Conservation (phyloP, 37 sponge, comb jelly and placozoan genomes). For the Beroe ovata region DNA sequence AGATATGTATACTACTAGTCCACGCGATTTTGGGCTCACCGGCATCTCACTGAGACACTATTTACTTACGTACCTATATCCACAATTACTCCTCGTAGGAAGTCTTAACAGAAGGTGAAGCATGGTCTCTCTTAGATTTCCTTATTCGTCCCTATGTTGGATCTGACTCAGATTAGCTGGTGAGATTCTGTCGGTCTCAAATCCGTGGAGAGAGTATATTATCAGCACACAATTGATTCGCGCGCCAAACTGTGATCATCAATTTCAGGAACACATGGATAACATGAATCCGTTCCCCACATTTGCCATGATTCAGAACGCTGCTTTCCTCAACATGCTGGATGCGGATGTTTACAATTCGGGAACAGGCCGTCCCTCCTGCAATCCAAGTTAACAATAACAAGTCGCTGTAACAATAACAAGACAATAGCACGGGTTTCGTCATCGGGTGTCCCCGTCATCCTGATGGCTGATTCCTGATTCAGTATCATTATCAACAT, state of each 20-base stretch:
- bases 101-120: neutral
- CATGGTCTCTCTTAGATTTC: neutral
- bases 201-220: no score
- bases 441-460: no score
- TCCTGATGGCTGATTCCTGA: no score
- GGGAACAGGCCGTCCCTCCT: neutral
- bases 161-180: neutral
- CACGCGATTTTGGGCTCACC: neutral
- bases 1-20: no score
- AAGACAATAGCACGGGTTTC: no score
- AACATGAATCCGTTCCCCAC: slow-evolving; percentile 2
- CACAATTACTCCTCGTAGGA: no score
- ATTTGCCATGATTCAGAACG: slow-evolving; percentile 49
- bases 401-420: no score
- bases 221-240: no score
- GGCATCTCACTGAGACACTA: neutral
- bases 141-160: neutral
- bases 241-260: no score
- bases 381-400: neutral
- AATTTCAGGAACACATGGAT: slow-evolving; percentile 7
- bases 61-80: no score
- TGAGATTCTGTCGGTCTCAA: neutral
- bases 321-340: slow-evolving; percentile 5
- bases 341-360: slow-evolving; percentile 7
- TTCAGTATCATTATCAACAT: no score